Conservation (phyloP, 2,113 vertebrate species). For the Saguinus midas region DNA sequence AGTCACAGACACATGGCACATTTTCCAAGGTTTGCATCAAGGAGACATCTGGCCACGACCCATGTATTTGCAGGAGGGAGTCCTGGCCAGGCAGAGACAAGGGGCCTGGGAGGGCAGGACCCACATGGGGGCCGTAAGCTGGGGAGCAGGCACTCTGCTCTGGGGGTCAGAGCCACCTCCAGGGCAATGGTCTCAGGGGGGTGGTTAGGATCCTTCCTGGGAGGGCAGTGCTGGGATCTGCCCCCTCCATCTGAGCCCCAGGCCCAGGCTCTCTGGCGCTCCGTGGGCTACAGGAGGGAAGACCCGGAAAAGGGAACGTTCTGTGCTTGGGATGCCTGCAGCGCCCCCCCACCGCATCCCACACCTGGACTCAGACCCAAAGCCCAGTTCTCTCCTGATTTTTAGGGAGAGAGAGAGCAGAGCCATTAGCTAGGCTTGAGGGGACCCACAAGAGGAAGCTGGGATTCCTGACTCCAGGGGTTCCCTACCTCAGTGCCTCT, state of each 20-base stretch:
- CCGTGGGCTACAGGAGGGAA: not conserved
- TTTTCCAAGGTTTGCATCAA: conserved; percentile 66
- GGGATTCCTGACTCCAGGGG: not conserved
- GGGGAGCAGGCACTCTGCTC: not conserved
- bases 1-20: conserved; percentile 62
- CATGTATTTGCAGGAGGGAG: not conserved
- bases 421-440: not conserved
- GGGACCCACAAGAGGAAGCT: not conserved
- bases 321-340: not conserved
- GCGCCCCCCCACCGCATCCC: not conserved
- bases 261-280: not conserved
- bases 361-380: not conserved
- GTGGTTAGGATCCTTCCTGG: not conserved
- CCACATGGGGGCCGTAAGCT: not conserved
- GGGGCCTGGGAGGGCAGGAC: not conserved
- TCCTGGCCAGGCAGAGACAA: not conserved
- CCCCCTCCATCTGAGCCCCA: not conserved
- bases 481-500: not conserved
- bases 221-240: not conserved
- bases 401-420: not conserved
- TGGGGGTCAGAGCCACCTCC: not conserved
- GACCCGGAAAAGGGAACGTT: not conserved
- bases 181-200: not conserved
- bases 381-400: not conserved
- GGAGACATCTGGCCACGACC: conserved; percentile 57